Base-by-base conservation (phyloP, 2,888 invertebrate genomes). In the Erannis defoliaria region DNA sequence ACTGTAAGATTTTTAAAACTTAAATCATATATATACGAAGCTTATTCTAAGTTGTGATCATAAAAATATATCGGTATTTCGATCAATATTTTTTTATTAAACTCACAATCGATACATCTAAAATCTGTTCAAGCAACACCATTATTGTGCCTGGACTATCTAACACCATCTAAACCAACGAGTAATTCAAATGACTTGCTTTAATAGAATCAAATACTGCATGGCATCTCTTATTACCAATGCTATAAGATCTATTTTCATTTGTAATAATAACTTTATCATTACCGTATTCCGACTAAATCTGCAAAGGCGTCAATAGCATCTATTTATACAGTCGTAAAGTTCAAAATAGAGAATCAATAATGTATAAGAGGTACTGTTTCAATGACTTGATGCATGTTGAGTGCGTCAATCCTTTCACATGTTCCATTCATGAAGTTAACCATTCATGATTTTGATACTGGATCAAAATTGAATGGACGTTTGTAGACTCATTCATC, bases 401-500 rank as follows among this genome's bases (percentile, higher is more conserved):
- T 62, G 65, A 72, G 78, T 79, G 75, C 82, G 77, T 86, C 83
- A 85, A 81, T 82, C 78, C 75, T 80, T 82, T 84, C 80, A 80
- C 79, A 75, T 77, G 77, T 72, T 76, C 77, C 89, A 89, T 89
- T 89, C 85, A 89, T 72, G 72, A 78, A 75, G 72, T 66, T 74
- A 70, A 70, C 78, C 88, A 88, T 88, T 88, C 88, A 88, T 80
- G 75, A 75, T 73, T 81, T 72, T 73, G 76, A 73, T 77, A 55
- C 63, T 66, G 62, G 62, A 61, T 66, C 74, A 63, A 71, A 60
- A 67, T 67, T 67, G 57, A 65, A 70, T 68, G 73, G 65, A 68
- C 40, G 51, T 50, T 70, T 37, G 56, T 62, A 70, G 21, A 59
- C 59, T 73, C 79, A 78, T 78, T 80, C 72, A 80, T 74, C 19